A percentile compares a stretch with the other conserved stretches of the same genome.
Conservation (phyloP, 2,888 invertebrate species). For the Oegoconia quadripuncta region DNA sequence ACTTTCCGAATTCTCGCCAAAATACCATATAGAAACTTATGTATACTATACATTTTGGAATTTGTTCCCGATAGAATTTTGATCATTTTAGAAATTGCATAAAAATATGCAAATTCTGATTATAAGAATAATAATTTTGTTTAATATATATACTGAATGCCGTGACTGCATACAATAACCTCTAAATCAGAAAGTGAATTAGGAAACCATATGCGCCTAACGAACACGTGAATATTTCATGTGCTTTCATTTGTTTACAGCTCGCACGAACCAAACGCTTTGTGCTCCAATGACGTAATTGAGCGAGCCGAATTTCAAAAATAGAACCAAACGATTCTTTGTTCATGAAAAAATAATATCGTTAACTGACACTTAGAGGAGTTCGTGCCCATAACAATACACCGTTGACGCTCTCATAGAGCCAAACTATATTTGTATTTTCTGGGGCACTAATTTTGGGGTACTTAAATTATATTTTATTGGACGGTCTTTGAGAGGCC, state of each 20-base stretch:
- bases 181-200: no score
- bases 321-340: conserved; percentile 58
- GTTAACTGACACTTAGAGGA: conserved; percentile 23
- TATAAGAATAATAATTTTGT: no score
- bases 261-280: conserved; percentile 49
- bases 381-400: conserved; percentile 20
- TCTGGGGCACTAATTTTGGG: conserved; percentile 25
- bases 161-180: no score
- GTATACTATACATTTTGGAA: no score
- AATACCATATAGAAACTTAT: no score
- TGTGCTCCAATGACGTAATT: conserved; percentile 57
- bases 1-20: no score
- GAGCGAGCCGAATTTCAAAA: conserved; percentile 50
- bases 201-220: conserved; percentile 44
- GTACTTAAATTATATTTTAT: conserved; percentile 42
- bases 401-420: conserved; percentile 17
- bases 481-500: conserved; percentile 31
- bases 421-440: conserved; percentile 13
- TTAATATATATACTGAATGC: no score
- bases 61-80: no score
- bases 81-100: no score
- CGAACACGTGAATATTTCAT: conserved; percentile 41
- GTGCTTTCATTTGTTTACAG: conserved; percentile 50
- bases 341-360: conserved; percentile 46
- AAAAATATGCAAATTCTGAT: no score